Conservation (phyloP, 2,113 vertebrate genomes). For the Ceyx cyanopectus region DNA sequence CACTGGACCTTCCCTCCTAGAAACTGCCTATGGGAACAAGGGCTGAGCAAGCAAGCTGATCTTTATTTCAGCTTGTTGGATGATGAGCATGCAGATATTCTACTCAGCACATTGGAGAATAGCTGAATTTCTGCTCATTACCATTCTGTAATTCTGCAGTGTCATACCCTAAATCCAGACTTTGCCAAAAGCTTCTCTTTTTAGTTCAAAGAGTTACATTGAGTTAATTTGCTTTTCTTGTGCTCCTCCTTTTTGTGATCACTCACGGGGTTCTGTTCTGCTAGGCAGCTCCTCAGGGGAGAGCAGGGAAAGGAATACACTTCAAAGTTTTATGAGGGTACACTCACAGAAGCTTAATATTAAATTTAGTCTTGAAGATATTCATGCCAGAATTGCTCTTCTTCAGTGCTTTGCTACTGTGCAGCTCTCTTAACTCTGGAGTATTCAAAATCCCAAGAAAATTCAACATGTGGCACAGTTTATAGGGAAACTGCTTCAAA, state of each 20-base stretch:
- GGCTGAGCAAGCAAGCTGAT: conserved; percentile 8
- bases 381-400: not conserved
- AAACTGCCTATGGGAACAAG: not conserved
- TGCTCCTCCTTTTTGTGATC: conserved; percentile 16
- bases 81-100: not conserved
- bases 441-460: not conserved
- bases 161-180: conserved; percentile 26
- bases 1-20: not conserved
- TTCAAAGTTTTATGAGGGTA: conserved; percentile 59
- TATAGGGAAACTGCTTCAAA: not conserved
- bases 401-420: conserved; percentile 5
- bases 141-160: not conserved
- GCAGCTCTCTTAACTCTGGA: not conserved
- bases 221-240: conserved; percentile 26
- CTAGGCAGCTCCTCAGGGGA: conserved; percentile 11
- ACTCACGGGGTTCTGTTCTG: not conserved
- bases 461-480: not conserved
- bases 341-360: conserved; percentile 43
- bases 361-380: conserved; percentile 33
- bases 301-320: conserved; percentile 6
- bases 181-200: conserved; percentile 8
- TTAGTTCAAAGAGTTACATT: conserved; percentile 3
- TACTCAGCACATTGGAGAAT: conserved; percentile 1
- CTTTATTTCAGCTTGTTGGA: not conserved
- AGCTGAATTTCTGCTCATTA: conserved; percentile 22